Evolutionary conservation across 1,140 invertebrate genomes (phyloP).

Genomic region (Myzus persicae): DNA sequence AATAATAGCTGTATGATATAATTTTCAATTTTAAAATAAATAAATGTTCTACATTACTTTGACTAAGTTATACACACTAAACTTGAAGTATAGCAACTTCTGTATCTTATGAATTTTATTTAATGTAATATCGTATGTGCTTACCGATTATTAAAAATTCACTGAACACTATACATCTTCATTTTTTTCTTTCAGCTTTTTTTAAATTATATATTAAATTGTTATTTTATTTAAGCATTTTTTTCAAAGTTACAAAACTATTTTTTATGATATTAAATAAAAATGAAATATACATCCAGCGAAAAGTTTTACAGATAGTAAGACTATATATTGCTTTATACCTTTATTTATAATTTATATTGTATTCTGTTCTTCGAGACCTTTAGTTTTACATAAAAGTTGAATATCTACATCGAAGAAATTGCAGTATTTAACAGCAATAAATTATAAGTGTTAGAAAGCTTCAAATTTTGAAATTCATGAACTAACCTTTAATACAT

Average conservation of each 20-base stretch:
- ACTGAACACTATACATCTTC: slow-evolving; percentile 11
- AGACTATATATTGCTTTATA: neutral
- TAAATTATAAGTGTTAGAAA: neutral
- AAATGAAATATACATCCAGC: slow-evolving; percentile 27
- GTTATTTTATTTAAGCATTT: slow-evolving; percentile 9
- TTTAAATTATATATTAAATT: slow-evolving; percentile 34
- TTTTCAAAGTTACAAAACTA: slow-evolving; percentile 2
- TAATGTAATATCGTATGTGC: neutral
- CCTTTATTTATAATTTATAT: slow-evolving; percentile 24
- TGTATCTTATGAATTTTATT: slow-evolving; percentile 3
- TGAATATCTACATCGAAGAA: neutral
- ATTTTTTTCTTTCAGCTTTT: neutral
- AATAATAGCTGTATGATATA: neutral
- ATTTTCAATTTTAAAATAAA: neutral
- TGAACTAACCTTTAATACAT: neutral
- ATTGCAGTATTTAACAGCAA: neutral
- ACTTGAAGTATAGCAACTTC: neutral
- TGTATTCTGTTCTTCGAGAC: neutral
- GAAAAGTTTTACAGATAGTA: slow-evolving; percentile 14
- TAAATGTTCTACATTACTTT: neutral
- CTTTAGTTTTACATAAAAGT: slow-evolving; percentile 1
- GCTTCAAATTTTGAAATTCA: neutral
- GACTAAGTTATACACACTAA: neutral
- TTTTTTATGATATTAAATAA: slow-evolving; percentile 21
- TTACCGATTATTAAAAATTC: slow-evolving; percentile 17